Evolutionary conservation across 2,797 vertebrate genomes (phyloP).

Genomic region (Urophycis tenuis): DNA sequence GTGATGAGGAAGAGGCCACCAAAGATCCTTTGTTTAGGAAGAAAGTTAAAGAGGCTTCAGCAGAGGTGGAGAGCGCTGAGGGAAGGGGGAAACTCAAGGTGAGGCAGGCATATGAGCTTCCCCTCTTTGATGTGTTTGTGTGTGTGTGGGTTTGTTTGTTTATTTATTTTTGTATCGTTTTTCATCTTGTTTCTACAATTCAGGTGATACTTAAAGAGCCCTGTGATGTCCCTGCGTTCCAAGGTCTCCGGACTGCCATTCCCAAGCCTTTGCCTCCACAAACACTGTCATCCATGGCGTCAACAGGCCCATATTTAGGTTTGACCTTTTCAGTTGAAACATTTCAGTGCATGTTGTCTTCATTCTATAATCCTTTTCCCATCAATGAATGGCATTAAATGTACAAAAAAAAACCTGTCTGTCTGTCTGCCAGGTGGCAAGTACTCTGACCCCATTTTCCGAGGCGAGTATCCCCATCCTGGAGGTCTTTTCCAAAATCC

Average conservation of each 20-base stretch:
- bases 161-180: no score
- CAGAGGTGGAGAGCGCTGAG: conserved; percentile 61
- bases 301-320: conserved; percentile 51
- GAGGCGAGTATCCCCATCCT: conserved; percentile 51
- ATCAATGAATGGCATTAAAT: neutral
- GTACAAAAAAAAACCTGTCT: conserved; percentile 11
- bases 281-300: conserved; percentile 33
- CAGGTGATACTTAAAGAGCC: conserved; percentile 74
- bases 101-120: conserved; percentile 2
- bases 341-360: neutral
- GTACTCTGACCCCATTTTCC: conserved; percentile 49
- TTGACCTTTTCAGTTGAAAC: conserved; percentile 17
- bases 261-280: conserved; percentile 46
- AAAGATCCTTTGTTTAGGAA: conserved; percentile 63
- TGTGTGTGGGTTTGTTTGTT: no score
- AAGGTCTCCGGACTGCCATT: conserved; percentile 64
- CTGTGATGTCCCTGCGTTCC: conserved; percentile 62
- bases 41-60: conserved; percentile 56
- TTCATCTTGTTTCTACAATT: conserved; percentile 8
- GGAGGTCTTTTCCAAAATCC: conserved; percentile 48
- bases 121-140: neutral
- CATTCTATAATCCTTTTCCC: neutral
- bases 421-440: conserved; percentile 43
- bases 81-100: conserved; percentile 73
- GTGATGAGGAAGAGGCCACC: conserved; percentile 58